These are phyloP conservation scores for Hydrolagus colliei DNA, from an alignment of 2,797 vertebrate species.

Conservation along the genomic window DNA sequence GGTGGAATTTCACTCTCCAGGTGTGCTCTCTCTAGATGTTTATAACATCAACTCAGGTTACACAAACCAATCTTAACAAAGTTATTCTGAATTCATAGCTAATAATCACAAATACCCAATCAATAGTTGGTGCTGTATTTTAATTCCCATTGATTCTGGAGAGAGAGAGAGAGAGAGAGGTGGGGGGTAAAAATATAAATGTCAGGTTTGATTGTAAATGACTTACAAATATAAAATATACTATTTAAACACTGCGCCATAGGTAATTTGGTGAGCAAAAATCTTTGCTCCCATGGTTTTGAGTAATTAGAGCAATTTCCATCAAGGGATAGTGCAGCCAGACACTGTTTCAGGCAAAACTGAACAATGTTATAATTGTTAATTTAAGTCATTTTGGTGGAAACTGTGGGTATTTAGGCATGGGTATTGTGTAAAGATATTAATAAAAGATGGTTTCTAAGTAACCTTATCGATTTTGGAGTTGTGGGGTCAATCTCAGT, in stretches of 20 bases:
- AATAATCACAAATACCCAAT: not conserved
- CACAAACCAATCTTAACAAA: not conserved
- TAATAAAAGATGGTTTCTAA: slow-evolving; percentile 70
- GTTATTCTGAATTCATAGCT: not conserved
- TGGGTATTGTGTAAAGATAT: slow-evolving; percentile 62
- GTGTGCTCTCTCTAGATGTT: too few species aligned
- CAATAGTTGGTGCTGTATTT: not conserved
- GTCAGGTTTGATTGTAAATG: slow-evolving; percentile 84
- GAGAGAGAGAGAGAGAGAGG: too few species aligned
- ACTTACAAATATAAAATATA: slow-evolving; percentile 79
- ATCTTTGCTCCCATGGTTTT: slow-evolving; percentile 85
- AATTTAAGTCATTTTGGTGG: slow-evolving; percentile 90
- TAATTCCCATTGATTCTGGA: slow-evolving; percentile 54
- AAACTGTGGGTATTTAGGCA: slow-evolving; percentile 64
- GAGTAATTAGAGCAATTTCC: slow-evolving; percentile 97
- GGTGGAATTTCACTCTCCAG: too few species aligned
- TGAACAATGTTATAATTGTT: slow-evolving; percentile 95
- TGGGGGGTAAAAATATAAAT: slow-evolving; percentile 80
- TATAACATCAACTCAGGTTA: too few species aligned
- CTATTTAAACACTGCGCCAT: slow-evolving; percentile 95
- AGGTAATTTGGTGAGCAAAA: slow-evolving; percentile 84
- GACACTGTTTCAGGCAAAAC: slow-evolving; percentile 88
- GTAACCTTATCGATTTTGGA: slow-evolving; percentile 69
- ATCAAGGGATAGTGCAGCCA: slow-evolving; percentile 94
- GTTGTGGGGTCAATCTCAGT: slow-evolving; percentile 60